Percentiles rank a stretch among this genome's conserved stretches.
Conservation (phyloP, 2,797 vertebrate species). For the Avahi laniger region DNA sequence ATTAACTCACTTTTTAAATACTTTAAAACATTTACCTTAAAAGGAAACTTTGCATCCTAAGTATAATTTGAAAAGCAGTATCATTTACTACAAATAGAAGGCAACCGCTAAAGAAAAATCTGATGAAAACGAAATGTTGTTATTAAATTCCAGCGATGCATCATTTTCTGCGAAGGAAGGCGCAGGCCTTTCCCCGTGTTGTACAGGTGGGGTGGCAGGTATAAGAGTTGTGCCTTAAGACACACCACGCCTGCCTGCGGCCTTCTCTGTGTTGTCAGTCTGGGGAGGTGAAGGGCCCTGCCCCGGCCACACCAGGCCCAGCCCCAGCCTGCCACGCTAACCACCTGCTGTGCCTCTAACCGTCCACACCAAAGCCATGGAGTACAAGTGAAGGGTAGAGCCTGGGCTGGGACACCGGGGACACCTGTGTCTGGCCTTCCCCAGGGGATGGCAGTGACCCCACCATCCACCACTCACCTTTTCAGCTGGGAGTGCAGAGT, state of each 20-base stretch:
- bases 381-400: not conserved
- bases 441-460: too few species aligned
- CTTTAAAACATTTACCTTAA: not conserved
- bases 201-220: not conserved
- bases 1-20: not conserved
- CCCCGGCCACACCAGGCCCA: too few species aligned
- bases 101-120: not conserved
- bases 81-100: not conserved
- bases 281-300: not conserved
- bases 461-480: constrained; percentile 85
- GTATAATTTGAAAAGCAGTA: not conserved
- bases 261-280: not conserved
- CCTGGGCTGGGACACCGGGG: not conserved
- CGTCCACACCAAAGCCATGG: fast-evolving
- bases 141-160: not conserved
- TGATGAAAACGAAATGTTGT: not conserved
- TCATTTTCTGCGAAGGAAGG: not conserved
- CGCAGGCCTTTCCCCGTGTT: not conserved
- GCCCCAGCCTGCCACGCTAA: too few species aligned
- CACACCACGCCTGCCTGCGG: fast-evolving
- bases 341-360: not conserved
- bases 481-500: constrained; percentile 92
- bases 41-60: not conserved
- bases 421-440: not conserved
- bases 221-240: not conserved